Evolutionary conservation across 1,140 invertebrate species (phyloP).

Genomic region (Scaptomyza hsui): DNA sequence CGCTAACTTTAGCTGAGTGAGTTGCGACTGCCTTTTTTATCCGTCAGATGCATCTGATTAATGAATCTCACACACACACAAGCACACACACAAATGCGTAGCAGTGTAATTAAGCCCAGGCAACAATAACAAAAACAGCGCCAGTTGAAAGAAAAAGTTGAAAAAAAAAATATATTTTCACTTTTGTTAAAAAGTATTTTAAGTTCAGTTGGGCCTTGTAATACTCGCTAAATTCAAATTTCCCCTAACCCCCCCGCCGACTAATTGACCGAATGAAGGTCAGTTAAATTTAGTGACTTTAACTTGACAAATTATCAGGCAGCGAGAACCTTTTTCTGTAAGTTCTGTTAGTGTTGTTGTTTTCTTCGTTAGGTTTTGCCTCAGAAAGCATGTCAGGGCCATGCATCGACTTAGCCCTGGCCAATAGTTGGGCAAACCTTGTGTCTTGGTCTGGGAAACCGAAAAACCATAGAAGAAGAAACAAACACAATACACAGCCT

Average conservation of each 20-base stretch:
- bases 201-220: constrained; percentile 19
- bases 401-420: constrained; percentile 41
- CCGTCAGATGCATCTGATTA: constrained; percentile 82
- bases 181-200: constrained; percentile 50
- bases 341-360: neutral
- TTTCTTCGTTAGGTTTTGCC: neutral
- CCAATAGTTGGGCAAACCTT: constrained; percentile 43
- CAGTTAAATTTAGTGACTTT: constrained; percentile 15
- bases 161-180: constrained; percentile 61
- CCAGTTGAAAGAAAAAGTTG: constrained; percentile 31
- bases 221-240: constrained; percentile 16
- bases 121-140: constrained; percentile 36
- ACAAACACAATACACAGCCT: constrained; percentile 31
- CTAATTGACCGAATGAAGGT: constrained; percentile 35
- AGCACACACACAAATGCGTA: constrained; percentile 56
- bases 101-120: constrained; percentile 72
- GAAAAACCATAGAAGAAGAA: neutral
- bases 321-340: constrained; percentile 15
- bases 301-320: constrained; percentile 36
- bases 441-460: constrained; percentile 38
- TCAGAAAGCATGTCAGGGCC: constrained; percentile 50
- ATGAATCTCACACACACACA: constrained; percentile 60
- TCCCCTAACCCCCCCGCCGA: neutral
- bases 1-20: constrained; percentile 35
- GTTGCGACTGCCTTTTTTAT: constrained; percentile 54